Evolutionary conservation across 1,140 invertebrate genomes (phyloP).

Genomic region (Maconellicoccus hirsutus): DNA sequence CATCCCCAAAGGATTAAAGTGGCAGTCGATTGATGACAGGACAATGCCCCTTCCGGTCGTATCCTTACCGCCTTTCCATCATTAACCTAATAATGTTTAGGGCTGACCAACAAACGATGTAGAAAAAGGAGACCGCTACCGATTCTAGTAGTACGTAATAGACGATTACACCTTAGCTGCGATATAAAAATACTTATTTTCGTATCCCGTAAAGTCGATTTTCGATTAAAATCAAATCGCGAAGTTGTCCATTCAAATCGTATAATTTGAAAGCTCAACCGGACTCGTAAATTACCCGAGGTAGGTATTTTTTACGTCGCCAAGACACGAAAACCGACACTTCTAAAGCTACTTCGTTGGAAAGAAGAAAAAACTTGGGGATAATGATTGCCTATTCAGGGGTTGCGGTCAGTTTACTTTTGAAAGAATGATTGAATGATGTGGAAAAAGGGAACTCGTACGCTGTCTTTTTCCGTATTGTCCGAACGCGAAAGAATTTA

Average conservation of each 20-base stretch:
- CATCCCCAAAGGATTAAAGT: slow-evolving; percentile 2
- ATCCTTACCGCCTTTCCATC: neutral
- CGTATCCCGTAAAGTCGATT: too few species aligned
- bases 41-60: neutral
- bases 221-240: too few species aligned
- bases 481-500: slow-evolving; percentile 7
- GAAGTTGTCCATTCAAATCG: too few species aligned
- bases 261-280: too few species aligned
- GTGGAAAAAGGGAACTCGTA: neutral
- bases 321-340: too few species aligned
- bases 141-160: too few species aligned
- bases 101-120: neutral
- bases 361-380: neutral
- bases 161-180: too few species aligned
- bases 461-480: slow-evolving; percentile 7
- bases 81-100: neutral
- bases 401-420: slow-evolving; percentile 1
- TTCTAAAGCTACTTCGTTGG: too few species aligned
- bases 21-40: neutral
- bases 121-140: too few species aligned
- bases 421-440: neutral
- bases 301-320: too few species aligned
- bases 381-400: neutral
- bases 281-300: too few species aligned
- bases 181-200: too few species aligned